Percentiles rank a stretch among this genome's conserved stretches.
Conservation (phyloP, 2,888 invertebrate species). For the Strigamia transsilvanica region DNA sequence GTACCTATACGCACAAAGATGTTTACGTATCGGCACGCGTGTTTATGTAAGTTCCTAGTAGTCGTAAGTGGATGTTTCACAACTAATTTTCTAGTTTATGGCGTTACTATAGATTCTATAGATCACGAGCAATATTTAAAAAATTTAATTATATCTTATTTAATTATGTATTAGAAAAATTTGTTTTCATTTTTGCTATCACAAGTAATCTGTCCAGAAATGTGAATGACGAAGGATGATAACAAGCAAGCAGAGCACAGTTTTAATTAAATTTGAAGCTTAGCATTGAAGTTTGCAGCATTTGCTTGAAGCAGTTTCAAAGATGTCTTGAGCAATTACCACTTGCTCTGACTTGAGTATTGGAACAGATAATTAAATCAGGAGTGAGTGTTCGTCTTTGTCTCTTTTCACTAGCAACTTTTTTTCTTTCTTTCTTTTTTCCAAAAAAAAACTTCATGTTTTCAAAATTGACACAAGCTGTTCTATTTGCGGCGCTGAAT, state of each 20-base stretch:
- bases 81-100: no score
- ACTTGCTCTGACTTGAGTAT: constrained; percentile 27
- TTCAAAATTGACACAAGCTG: background rate
- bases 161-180: constrained; percentile 6
- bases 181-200: constrained; percentile 29
- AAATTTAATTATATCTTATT: background rate
- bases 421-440: background rate
- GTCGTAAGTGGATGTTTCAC: no score
- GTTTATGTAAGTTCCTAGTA: no score
- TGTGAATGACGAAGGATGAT: constrained; percentile 7
- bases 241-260: constrained; percentile 12
- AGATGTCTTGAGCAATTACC: constrained; percentile 30
- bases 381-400: constrained; percentile 27
- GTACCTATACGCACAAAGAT: no score
- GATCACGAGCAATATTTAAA: background rate
- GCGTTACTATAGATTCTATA: no score
- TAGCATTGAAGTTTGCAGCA: constrained; percentile 22
- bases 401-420: background rate
- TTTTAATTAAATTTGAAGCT: constrained; percentile 30
- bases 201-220: constrained; percentile 1
- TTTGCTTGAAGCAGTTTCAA: constrained; percentile 17
- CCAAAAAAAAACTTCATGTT: background rate
- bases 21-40: no score
- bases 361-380: constrained; percentile 21
- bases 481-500: background rate